phyloP scores from a whole-genome alignment of 2,888 invertebrate species.

The Siphlonurus alternatus region DNA sequence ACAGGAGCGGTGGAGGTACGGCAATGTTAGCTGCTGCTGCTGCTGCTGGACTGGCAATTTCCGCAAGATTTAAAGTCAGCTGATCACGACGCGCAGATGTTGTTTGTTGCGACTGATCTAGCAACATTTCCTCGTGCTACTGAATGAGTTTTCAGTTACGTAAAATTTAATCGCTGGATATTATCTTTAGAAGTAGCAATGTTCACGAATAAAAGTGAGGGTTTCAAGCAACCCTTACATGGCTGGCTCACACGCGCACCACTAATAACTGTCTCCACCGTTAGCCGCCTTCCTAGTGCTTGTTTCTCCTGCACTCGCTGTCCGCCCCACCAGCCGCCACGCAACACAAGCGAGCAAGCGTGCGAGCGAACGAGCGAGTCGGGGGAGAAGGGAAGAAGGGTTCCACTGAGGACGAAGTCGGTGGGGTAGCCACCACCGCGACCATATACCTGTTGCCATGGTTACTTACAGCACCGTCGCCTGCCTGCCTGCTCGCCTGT shows the following conservation, averaged over 20 bases:
- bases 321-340: not conserved
- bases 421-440: not conserved
- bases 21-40: not conserved
- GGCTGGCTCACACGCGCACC: not conserved
- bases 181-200: not conserved
- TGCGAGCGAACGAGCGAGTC: too few species aligned
- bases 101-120: not conserved
- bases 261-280: not conserved
- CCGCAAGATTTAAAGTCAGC: not conserved
- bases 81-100: not conserved
- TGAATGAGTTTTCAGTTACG: too few species aligned
- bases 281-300: not conserved
- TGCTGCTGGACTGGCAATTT: not conserved
- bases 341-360: too few species aligned
- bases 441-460: not conserved
- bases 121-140: too few species aligned
- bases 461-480: too few species aligned
- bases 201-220: not conserved
- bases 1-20: not conserved
- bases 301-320: not conserved
- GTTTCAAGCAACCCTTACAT: not conserved
- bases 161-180: not conserved
- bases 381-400: not conserved
- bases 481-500: not conserved
- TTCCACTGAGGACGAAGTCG: not conserved